Percentiles rank a stretch among this genome's conserved stretches.
Conservation (phyloP, 2,113 vertebrate species). For the Hirundichthys speculiger region DNA sequence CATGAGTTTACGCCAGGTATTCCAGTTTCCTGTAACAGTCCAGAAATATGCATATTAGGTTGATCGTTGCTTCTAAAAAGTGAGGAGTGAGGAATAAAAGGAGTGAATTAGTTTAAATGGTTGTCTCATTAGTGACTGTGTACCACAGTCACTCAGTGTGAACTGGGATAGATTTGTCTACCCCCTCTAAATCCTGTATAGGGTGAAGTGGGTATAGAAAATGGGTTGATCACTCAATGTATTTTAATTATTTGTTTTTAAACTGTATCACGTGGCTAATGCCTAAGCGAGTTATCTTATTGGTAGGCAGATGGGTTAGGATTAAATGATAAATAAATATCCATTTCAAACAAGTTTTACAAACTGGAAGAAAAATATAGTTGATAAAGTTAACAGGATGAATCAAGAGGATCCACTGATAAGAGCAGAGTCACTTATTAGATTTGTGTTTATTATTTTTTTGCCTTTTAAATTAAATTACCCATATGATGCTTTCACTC, state of each 20-base stretch:
- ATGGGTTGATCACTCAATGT: neutral
- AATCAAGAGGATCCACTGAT: conserved; percentile 45
- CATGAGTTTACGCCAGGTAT: no score
- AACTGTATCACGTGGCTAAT: neutral
- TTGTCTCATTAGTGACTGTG: no score
- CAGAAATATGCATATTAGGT: no score
- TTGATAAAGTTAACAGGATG: conserved; percentile 26
- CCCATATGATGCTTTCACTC: conserved; percentile 62
- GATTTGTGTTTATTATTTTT: conserved; percentile 60
- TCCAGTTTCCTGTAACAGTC: no score
- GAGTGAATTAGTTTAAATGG: no score
- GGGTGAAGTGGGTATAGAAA: no score
- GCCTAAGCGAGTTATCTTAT: neutral
- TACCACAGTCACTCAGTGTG: no score
- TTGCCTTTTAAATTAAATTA: conserved; percentile 67
- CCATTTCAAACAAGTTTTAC: conserved; percentile 26
- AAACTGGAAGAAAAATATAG: conserved; percentile 17
- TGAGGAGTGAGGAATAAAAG: no score
- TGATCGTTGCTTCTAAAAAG: no score
- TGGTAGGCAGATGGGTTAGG: neutral
- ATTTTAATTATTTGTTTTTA: neutral
- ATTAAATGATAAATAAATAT: conserved; percentile 8
- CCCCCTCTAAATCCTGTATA: no score
- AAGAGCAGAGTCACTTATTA: conserved; percentile 52
- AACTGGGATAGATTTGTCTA: no score